Base-by-base conservation (phyloP, 2,797 vertebrate species). In the Hylomyscus alleni region DNA sequence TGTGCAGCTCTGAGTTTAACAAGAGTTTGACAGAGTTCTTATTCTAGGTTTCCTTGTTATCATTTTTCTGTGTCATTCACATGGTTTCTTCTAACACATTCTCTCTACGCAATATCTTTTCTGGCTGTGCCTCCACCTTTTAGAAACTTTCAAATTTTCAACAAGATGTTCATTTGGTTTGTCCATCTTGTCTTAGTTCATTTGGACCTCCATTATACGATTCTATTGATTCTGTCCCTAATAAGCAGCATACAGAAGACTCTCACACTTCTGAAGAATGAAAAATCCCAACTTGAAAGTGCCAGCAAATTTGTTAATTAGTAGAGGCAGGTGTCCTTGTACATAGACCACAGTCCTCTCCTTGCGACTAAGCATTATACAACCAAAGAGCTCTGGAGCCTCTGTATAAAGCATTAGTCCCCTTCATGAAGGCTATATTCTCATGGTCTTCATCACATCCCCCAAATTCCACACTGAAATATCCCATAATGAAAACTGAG, bases 361-460 rank as follows among this genome's bases (percentile, higher is more conserved):
- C 0, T 12, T 50, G 11, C 26, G 80, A 69, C 14, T 26, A 52
- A 60, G 20, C 14, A 83, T 4, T 6, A 40, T 2, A 8, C 6
- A 34, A 19, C 1, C 14, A 22, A 60, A 11, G 20, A 14, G 8
- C 9, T 62, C 26, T 62, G 6, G 3, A 15, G 0, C 29, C 5
- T 62, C 3, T 56, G 31, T 17, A 12, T 29, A 15, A 90, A 17
- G 3, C 5, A 50, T 54, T 44, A 78, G 34, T 40, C 11, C 40
- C 11, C 26, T 54, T 83, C 37, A 37, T 19, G 14, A 76, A 17
- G 19, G 22, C 17, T 86, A 5, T 24, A 6, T 22, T 52, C 11
- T 44, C 31, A 72, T 58, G 31, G 8, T 8, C 37, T 50, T 73
- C 31, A 60, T 88, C 22, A 47, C 0, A 13, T 44, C 6, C n/a